Base-by-base conservation (phyloP, 2,113 vertebrate genomes). In the Pachypanchax playfairii region DNA sequence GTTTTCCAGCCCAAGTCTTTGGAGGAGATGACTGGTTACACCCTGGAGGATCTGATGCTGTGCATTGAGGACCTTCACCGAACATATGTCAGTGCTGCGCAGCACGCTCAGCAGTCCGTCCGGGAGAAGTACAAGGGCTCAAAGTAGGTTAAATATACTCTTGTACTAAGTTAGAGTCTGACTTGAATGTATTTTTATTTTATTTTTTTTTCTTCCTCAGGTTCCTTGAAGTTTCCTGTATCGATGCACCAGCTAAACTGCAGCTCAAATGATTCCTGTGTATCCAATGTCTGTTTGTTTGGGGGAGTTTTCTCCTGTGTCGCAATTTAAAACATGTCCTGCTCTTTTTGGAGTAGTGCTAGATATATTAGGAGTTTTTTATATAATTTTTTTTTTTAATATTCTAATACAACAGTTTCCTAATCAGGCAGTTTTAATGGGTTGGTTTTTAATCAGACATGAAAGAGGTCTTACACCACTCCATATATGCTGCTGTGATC, bases 101-200 rank as follows among this genome's bases (percentile, higher is more conserved):
- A 93, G 68, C 98, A 99, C 13, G 91, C 94, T 0, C 98, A 99
- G 79, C 97, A 99, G 84, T 96, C 96, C 7, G 93, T 99, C 69
- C 85, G 91, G 49, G 98, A 99, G 65, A 99, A 99, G 83, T 99
- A 99, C 90, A 99, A 98, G 87, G 86, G 81, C 22, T 36, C 91
- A 0, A 99, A 96, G 98, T 99, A 88, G 93, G 96, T 80, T n/a
- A n/a, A n/a, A n/a, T n/a, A n/a, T n/a, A 13, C 21, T 46, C 0
- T 5, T 46, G 15, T n/a, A n/a, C 33, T 35, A 11, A 12, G 11
- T 10, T 12, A 35, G 28, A 12, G 3, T 35, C 13, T 12, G 33
- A 11, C 13, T 35, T 11, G 8, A 2, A 10, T 33, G 4, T 33
- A 5, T 33, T 33, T 33, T 6, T 6, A 6, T 10, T 33, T 33